Conservation (phyloP, 2,113 vertebrate genomes). For the Podarcis cretensis region DNA sequence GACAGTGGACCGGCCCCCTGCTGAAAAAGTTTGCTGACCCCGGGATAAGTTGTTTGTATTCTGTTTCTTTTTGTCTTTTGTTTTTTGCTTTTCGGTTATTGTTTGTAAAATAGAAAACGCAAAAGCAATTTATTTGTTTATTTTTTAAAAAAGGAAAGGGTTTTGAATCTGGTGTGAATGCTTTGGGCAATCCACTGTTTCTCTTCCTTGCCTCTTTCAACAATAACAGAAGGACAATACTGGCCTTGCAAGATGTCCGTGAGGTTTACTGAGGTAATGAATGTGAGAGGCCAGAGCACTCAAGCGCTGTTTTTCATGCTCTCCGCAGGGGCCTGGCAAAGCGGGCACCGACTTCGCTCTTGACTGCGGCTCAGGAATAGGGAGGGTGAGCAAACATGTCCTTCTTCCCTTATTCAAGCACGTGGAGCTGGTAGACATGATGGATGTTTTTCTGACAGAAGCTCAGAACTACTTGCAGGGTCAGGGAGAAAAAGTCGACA, state of each 20-base stretch:
- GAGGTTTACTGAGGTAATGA: not conserved
- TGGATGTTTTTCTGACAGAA: conserved; percentile 90
- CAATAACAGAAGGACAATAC: not conserved
- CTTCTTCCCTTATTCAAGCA: conserved; percentile 90
- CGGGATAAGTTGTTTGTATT: no score
- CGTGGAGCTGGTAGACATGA: conserved; percentile 95
- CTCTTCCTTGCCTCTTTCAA: not conserved
- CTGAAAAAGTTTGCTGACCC: no score
- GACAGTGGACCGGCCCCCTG: no score
- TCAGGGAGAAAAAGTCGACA: conserved; percentile 84
- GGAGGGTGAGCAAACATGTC: conserved; percentile 91
- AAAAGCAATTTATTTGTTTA: no score
- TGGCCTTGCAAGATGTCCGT: not conserved
- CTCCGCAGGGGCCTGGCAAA: conserved; percentile 86
- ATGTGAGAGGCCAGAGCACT: not conserved
- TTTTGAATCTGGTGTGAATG: not conserved
- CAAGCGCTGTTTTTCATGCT: not conserved
- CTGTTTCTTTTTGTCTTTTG: not conserved
- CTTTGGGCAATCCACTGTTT: not conserved
- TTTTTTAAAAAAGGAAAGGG: no score
- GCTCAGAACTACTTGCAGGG: conserved; percentile 89
- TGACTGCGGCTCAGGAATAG: conserved; percentile 94
- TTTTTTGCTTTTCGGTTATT: not conserved
- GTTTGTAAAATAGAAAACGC: no score
- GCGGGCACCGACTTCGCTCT: conserved; percentile 86